A percentile compares a stretch with the other conserved stretches of the same genome.
Evolutionary conservation across 2,888 invertebrate species (phyloP).

Genomic region (Scaptomyza cyrtandrae): DNA sequence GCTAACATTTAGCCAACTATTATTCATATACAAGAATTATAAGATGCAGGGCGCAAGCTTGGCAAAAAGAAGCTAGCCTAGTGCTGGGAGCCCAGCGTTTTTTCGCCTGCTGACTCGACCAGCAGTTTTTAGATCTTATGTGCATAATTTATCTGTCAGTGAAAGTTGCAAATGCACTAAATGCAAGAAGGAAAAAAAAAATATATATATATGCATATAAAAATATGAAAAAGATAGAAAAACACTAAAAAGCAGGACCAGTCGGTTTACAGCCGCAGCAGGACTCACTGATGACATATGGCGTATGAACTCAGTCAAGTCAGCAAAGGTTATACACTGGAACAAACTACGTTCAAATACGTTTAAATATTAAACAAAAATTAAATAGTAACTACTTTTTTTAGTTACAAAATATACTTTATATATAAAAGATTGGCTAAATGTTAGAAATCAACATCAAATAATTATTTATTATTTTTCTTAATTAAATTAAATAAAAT

Average conservation of each 20-base stretch:
- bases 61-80: constrained; percentile 2
- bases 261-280: constrained; percentile 39
- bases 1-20: constrained; percentile 74
- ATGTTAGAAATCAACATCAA: too few species aligned
- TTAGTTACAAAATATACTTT: too few species aligned
- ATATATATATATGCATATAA: neutral
- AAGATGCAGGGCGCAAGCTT: constrained; percentile 60
- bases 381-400: too few species aligned
- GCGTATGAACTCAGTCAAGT: constrained; percentile 36
- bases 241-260: constrained; percentile 36
- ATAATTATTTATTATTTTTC: too few species aligned
- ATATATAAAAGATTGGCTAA: too few species aligned
- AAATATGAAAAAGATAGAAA: neutral
- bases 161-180: constrained; percentile 53
- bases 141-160: constrained; percentile 74
- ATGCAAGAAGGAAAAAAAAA: constrained; percentile 23
- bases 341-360: neutral
- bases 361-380: too few species aligned
- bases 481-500: too few species aligned
- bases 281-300: constrained; percentile 38
- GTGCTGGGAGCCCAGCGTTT: constrained; percentile 3
- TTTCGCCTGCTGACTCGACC: constrained; percentile 32
- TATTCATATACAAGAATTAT: constrained; percentile 73
- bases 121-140: constrained; percentile 50
- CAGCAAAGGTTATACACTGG: constrained; percentile 28